Evolutionary conservation across 2,797 vertebrate species (phyloP), one percentile per base, ranked within the genome.

Genomic region (Enteromius treurensis): DNA sequence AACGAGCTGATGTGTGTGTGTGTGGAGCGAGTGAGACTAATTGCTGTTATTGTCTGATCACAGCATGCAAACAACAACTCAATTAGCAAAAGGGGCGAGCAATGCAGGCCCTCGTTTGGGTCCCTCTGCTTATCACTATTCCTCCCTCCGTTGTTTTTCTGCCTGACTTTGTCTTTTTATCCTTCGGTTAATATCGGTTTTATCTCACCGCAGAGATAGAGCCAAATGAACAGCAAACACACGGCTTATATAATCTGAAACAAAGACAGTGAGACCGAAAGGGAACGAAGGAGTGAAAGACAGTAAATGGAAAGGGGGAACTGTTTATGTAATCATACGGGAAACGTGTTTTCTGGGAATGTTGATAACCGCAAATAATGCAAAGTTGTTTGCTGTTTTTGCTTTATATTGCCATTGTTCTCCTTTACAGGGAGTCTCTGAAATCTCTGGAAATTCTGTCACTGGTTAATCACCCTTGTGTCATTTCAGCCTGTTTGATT

Each of bases 31-130:
- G 79, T 85, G 68, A 85, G 84, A 85, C 67, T 84, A 80, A 84
- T 87, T 82, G 75, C 83, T 62, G 40, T 80, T 82, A 77, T 77
- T 80, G 81, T 85, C 79, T 82, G 79, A 87, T 86, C 86, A 75
- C 79, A 84, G 68, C 58, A 26, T 68, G 40, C 76, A 79, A 86
- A 86, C 79, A 82, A 82, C 75, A 62, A 71, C 70, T 77, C 76
- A 34, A 87, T 85, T 82, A 77, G 58, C 45, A 75, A 85, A 73
- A 87, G 71, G 81, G 79, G 47, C 40, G 4, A 73, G 34, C 81
- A 76, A 81, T 40, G 7, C 65, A 21, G 65, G 1, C 53, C 37
- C 29, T 79, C 80, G 37, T 82, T 70, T 74, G 21, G 11, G 0
- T 75, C 62, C 65, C 40, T 17, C 7, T 13, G 32, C 34, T 78